Conservation (phyloP, 2,113 vertebrate genomes). For the Petrocephalus zakoni region DNA sequence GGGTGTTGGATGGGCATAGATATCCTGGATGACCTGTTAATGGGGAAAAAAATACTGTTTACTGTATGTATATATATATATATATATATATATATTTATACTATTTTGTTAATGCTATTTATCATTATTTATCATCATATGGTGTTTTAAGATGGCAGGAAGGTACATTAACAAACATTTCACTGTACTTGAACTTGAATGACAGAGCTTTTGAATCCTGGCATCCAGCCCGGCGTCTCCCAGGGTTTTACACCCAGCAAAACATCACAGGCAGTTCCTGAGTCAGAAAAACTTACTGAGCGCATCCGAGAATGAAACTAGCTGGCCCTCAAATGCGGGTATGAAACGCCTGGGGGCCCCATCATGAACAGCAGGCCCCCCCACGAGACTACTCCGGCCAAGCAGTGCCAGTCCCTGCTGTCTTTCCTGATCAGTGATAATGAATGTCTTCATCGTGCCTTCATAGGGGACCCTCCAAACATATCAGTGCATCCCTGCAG, state of each 20-base stretch:
- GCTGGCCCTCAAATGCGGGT: background rate
- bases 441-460: background rate
- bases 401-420: background rate
- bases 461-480: background rate
- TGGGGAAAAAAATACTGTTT: background rate
- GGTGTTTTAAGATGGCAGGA: no score
- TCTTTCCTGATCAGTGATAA: background rate
- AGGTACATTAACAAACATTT: background rate
- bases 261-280: background rate
- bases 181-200: background rate
- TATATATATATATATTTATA: background rate
- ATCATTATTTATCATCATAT: background rate
- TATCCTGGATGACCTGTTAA: background rate
- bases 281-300: background rate
- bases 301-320: background rate
- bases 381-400: background rate
- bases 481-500: background rate
- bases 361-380: background rate
- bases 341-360: background rate
- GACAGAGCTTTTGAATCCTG: background rate
- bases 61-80: background rate
- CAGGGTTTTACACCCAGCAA: background rate
- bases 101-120: background rate
- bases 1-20: background rate
- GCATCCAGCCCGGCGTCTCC: background rate